Evolutionary conservation across 2,113 vertebrate genomes (phyloP), one percentile per base, ranked within the genome.

Genomic region (Lontra canadensis): DNA sequence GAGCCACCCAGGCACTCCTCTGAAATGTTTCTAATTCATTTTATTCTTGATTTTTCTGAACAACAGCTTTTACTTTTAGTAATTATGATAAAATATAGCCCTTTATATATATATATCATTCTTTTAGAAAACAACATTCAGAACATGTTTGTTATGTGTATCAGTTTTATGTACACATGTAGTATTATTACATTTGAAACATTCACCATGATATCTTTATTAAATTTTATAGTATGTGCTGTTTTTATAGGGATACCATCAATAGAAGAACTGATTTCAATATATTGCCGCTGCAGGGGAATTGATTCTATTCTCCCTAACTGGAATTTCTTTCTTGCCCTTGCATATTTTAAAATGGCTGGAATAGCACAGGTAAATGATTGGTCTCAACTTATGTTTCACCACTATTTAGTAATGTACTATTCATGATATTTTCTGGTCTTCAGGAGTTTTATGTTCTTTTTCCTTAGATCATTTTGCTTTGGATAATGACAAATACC

Each of bases 271-370:
- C 96, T 99, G 89, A 95, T 99, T 94, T 99, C 98, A 47, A 97
- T 99, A 96, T 99, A 99, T 98, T 99, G 98, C 89, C 98, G 15
- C 49, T 99, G 98, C 93, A 98, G 99, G 21, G 97, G 97, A 90
- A 98, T 99, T 89, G 97, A 97, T 29, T 79, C 96, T 44, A 0
- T 96, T 98, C 93, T 99, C 88, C 95, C 99, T 29, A 97, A 99
- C 82, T 97, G 99, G 76, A 99, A 99, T 96, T 99, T 99, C 98
- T 99, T 99, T 94, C 94, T 99, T 94, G 99, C 99, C n/a, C 98
- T 99, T 88, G 99, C 99, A 0, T 98, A 97, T 93, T 99, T 99
- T 98, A 99, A 99, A 98, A 88, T 99, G 94, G 99, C 99, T 96
- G 99, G 98, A 90, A 99, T 99, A 98, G 63, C 98, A 31, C 99